Conservation (phyloP, 2,113 vertebrate genomes). For the Microcebus lehilahytsara region DNA sequence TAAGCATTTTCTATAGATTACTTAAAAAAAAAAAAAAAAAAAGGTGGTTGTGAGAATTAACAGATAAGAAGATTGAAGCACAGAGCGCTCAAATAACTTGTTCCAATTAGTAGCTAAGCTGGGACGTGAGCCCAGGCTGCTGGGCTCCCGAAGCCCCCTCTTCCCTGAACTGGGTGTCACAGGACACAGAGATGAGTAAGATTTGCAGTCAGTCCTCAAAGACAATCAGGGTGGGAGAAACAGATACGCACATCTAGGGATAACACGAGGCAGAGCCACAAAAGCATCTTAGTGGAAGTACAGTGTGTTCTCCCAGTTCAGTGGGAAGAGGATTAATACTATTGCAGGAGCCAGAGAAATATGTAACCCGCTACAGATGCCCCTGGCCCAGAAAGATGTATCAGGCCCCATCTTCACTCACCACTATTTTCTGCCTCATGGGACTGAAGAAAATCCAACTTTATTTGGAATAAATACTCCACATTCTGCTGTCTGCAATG, state of each 20-base stretch:
- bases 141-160: background rate
- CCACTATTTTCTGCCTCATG: background rate
- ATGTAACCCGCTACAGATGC: fast-evolving
- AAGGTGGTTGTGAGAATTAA: background rate
- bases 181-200: background rate
- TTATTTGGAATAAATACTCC: background rate
- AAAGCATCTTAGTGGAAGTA: background rate
- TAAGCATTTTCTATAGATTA: background rate
- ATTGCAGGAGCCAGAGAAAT: background rate
- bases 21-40: no score
- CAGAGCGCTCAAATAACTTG: background rate
- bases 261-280: background rate
- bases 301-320: background rate
- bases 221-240: background rate
- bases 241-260: fast-evolving
- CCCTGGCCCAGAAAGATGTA: background rate
- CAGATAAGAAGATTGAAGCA: background rate
- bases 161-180: background rate
- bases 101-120: background rate
- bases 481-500: background rate
- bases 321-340: background rate
- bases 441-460: background rate
- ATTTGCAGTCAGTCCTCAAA: background rate
- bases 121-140: background rate
- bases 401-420: background rate